Evolutionary conservation across 2,888 invertebrate genomes (phyloP).

Genomic region (Hyposoter dolosus): DNA sequence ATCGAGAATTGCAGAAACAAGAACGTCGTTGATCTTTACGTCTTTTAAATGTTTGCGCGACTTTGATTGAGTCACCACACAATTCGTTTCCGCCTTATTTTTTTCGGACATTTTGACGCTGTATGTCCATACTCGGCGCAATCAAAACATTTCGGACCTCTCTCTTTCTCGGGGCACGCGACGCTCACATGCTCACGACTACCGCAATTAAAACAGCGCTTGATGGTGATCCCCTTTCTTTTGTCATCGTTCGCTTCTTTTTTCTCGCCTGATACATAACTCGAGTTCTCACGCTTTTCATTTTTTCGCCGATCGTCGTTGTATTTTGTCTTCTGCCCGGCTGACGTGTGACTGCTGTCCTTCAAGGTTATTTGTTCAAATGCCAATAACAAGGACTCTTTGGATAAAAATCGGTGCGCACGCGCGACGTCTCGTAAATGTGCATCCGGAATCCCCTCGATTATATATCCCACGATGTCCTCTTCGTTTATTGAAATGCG

Average conservation of each 20-base stretch:
- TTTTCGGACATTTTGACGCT: constrained; percentile 5
- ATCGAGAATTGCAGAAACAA: constrained; percentile 25
- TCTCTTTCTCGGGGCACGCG: not conserved
- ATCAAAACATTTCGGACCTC: constrained; percentile 18
- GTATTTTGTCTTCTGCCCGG: not conserved
- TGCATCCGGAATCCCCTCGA: constrained; percentile 19
- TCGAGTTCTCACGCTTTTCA: not conserved
- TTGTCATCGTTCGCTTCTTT: not conserved
- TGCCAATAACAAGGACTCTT: not conserved
- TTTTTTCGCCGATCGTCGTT: not conserved
- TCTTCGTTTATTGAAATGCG: constrained; percentile 5
- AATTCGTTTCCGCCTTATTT: constrained; percentile 10
- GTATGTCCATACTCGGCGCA: not conserved
- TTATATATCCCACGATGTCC: constrained; percentile 7
- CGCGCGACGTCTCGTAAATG: constrained; percentile 4
- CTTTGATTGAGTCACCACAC: not conserved
- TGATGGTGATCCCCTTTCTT: not conserved
- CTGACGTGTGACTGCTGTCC: not conserved
- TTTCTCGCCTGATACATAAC: not conserved
- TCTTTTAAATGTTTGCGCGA: constrained; percentile 24
- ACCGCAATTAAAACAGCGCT: not conserved
- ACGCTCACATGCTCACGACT: not conserved
- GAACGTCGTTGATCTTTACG: constrained; percentile 22
- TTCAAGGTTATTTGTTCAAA: not conserved
- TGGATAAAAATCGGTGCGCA: constrained; percentile 8